Conservation (phyloP, 37 sponge, comb jelly and placozoan genomes). For the Eunapius fragilis region DNA sequence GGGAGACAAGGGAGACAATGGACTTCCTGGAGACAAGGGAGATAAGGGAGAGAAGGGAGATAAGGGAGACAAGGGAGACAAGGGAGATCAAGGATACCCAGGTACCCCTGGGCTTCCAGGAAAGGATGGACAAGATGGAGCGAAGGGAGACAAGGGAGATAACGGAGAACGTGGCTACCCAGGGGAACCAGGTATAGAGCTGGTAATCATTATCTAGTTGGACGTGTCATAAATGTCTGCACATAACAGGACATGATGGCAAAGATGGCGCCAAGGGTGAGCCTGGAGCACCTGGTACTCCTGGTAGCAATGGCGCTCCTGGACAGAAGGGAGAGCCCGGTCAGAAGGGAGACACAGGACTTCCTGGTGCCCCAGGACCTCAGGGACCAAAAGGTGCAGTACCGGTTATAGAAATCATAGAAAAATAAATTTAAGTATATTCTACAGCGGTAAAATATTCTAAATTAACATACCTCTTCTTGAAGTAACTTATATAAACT, state of each 20-base stretch:
- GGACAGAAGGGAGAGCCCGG: neutral
- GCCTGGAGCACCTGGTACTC: neutral
- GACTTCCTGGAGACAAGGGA: slow-evolving; percentile 52
- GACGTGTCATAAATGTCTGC: neutral
- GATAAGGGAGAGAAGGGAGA: slow-evolving; percentile 31
- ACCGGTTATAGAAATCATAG: too few relatives aligned
- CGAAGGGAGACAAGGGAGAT: slow-evolving; percentile 47
- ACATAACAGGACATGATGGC: neutral
- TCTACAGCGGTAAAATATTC: too few relatives aligned
- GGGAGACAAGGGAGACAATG: slow-evolving; percentile 49
- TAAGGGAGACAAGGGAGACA: slow-evolving; percentile 58
- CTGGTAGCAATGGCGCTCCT: neutral
- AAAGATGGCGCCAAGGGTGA: neutral
- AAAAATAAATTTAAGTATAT: too few relatives aligned
- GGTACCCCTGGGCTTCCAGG: slow-evolving; percentile 47
- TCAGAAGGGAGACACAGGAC: too few relatives aligned
- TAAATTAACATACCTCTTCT: too few relatives aligned
- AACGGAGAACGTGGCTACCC: slow-evolving; percentile 16
- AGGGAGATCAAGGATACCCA: slow-evolving; percentile 50
- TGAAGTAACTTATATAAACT: too few relatives aligned
- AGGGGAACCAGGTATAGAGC: slow-evolving; percentile 24
- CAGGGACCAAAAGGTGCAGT: too few relatives aligned
- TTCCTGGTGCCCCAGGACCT: too few relatives aligned
- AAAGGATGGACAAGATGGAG: slow-evolving; percentile 56
- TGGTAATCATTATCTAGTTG: neutral